Conservation (phyloP, 2,797 vertebrate species). For the Lophura swinhoii region DNA sequence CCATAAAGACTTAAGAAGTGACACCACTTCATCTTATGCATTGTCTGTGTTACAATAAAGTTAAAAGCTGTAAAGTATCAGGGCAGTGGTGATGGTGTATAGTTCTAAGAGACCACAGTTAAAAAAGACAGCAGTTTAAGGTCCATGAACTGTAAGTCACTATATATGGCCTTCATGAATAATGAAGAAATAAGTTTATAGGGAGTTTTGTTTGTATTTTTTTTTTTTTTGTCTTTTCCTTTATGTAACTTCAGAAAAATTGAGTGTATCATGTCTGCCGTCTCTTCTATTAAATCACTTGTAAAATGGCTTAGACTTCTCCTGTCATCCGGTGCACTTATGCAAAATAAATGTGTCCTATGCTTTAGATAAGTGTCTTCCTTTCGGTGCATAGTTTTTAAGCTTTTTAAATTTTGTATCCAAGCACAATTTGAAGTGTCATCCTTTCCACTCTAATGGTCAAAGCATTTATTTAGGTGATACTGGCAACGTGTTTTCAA, state of each 20-base stretch:
- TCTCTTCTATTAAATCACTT: slow-evolving; percentile 60
- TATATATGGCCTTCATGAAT: slow-evolving; percentile 25
- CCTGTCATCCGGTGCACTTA: slow-evolving; percentile 65
- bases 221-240: slow-evolving; percentile 46
- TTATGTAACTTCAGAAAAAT: slow-evolving; percentile 53
- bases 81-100: background rate
- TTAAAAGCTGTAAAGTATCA: slow-evolving; percentile 1
- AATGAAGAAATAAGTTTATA: slow-evolving; percentile 53
- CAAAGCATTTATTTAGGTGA: slow-evolving; percentile 66
- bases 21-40: background rate
- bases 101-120: background rate
- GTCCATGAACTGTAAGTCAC: background rate
- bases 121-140: background rate
- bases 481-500: slow-evolving; percentile 55
- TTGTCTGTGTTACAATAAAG: background rate
- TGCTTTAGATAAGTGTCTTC: slow-evolving; percentile 60
- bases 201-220: slow-evolving; percentile 4
- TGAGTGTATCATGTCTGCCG: slow-evolving; percentile 27
- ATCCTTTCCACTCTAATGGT: slow-evolving; percentile 55
- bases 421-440: slow-evolving; percentile 51
- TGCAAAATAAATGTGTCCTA: slow-evolving; percentile 62
- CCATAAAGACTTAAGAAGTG: background rate
- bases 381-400: slow-evolving; percentile 49
- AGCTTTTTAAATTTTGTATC: slow-evolving; percentile 54
- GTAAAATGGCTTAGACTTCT: slow-evolving; percentile 51